Evolutionary conservation across 2,113 vertebrate genomes (phyloP).

Genomic region (Xiphias gladius): DNA sequence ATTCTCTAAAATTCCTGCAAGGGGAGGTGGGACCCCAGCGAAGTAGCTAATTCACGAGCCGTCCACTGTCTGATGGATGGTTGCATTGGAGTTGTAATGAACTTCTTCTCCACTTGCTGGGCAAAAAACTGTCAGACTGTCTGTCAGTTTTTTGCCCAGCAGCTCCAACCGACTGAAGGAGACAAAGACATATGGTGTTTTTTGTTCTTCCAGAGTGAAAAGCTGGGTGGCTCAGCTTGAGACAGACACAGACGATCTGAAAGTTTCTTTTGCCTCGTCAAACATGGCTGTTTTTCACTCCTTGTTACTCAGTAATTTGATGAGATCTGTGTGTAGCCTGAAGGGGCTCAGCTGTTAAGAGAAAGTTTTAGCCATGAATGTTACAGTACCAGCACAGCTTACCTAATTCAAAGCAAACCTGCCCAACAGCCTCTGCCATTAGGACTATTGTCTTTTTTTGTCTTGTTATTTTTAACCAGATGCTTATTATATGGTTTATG

Average conservation of each 20-base stretch:
- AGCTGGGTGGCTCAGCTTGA: constrained; percentile 19
- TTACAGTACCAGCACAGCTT: constrained; percentile 27
- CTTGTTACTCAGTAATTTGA: constrained; percentile 57
- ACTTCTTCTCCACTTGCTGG: constrained; percentile 31
- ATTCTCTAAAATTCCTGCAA: background rate
- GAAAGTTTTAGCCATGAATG: constrained; percentile 24
- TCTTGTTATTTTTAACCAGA: constrained; percentile 3
- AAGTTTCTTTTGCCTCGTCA: constrained; percentile 44
- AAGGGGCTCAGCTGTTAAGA: constrained; percentile 57
- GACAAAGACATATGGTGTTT: background rate
- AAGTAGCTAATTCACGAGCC: constrained; percentile 5
- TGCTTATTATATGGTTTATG: constrained; percentile 2
- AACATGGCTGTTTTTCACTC: constrained; percentile 51
- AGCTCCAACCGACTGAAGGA: constrained; percentile 20
- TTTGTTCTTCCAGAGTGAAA: constrained; percentile 37
- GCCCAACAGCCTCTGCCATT: constrained; percentile 21
- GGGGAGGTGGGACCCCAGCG: background rate
- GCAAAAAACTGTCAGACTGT: constrained; percentile 3
- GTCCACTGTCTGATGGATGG: constrained; percentile 18
- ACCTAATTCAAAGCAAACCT: constrained; percentile 25
- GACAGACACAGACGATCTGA: constrained; percentile 11
- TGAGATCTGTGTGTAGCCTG: constrained; percentile 55
- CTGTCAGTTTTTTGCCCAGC: constrained; percentile 25
- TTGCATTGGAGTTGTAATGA: constrained; percentile 33
- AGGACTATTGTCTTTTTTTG: background rate